phyloP scores from a whole-genome alignment of 2,888 invertebrate species.

The Synanthedon myopaeformis region DNA sequence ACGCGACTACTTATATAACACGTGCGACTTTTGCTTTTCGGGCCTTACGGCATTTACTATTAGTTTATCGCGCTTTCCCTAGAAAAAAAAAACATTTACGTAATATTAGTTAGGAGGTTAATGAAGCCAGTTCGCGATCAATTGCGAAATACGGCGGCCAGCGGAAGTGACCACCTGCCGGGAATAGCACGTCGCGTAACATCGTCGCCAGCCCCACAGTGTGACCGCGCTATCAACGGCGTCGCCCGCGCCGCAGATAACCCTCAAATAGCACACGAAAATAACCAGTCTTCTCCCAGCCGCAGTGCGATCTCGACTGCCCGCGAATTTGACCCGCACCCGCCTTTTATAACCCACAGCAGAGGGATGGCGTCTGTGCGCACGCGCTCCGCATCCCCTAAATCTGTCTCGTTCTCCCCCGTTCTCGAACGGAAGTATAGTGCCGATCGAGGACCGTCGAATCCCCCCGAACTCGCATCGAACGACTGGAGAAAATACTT shows the following conservation, averaged over 20 bases:
- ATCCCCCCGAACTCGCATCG: slow-evolving; percentile 43
- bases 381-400: slow-evolving; percentile 75
- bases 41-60: not conserved
- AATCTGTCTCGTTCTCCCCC: slow-evolving; percentile 75
- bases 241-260: slow-evolving; percentile 57
- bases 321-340: slow-evolving; percentile 27
- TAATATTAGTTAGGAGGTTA: slow-evolving; percentile 40
- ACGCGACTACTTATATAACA: slow-evolving; percentile 37
- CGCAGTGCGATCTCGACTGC: slow-evolving; percentile 63
- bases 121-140: slow-evolving; percentile 47
- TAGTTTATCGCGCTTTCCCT: not conserved
- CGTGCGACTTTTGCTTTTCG: slow-evolving; percentile 7
- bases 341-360: slow-evolving; percentile 49
- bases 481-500: slow-evolving; percentile 64
- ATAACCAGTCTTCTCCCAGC: slow-evolving; percentile 61
- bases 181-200: slow-evolving; percentile 64
- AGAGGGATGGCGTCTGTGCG: slow-evolving; percentile 72
- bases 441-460: slow-evolving; percentile 42
- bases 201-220: slow-evolving; percentile 53
- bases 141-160: slow-evolving; percentile 57
- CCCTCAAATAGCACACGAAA: slow-evolving; percentile 44
- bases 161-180: slow-evolving; percentile 66
- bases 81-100: not conserved
- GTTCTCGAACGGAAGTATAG: slow-evolving; percentile 71
- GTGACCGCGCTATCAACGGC: slow-evolving; percentile 60